Evolutionary conservation across 1,140 invertebrate genomes (phyloP).

Genomic region (Cherax quadricarinatus): DNA sequence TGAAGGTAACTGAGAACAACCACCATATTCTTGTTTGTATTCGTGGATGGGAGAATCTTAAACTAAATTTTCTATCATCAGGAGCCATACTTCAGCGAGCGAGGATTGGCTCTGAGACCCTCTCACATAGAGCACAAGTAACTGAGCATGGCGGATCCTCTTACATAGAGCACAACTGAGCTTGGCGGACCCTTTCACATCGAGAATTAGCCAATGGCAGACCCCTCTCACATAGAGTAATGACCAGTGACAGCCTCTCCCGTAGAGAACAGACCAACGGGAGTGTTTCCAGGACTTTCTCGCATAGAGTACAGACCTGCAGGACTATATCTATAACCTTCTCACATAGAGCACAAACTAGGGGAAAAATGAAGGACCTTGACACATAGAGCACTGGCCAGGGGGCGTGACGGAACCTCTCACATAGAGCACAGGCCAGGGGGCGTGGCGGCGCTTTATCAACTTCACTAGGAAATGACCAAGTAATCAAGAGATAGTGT

Average conservation of each 20-base stretch:
- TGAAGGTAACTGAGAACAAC: neutral
- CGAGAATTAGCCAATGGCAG: too few species aligned
- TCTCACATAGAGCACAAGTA: neutral
- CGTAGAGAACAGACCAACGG: too few species aligned
- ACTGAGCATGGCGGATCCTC: constrained; percentile 9
- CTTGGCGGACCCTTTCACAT: neutral
- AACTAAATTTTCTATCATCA: neutral
- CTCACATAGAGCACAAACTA: too few species aligned
- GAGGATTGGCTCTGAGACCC: neutral
- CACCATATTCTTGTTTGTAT: neutral
- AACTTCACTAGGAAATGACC: constrained; percentile 38
- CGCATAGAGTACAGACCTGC: too few species aligned
- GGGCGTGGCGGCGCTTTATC: constrained; percentile 35
- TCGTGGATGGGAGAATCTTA: neutral
- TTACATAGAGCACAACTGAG: constrained; percentile 17
- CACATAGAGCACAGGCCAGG: constrained; percentile 16
- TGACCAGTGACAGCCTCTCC: too few species aligned
- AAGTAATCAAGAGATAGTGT: constrained; percentile 56
- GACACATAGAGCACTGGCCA: too few species aligned
- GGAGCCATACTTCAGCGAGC: neutral
- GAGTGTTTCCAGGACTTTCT: too few species aligned
- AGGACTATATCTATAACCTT: too few species aligned
- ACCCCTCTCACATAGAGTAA: too few species aligned
- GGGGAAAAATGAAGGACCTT: too few species aligned
- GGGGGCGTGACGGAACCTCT: neutral